A percentile compares a stretch with the other conserved stretches of the same genome.
Evolutionary conservation across 2,888 invertebrate species (phyloP).

Genomic region (Pomacea canaliculata): DNA sequence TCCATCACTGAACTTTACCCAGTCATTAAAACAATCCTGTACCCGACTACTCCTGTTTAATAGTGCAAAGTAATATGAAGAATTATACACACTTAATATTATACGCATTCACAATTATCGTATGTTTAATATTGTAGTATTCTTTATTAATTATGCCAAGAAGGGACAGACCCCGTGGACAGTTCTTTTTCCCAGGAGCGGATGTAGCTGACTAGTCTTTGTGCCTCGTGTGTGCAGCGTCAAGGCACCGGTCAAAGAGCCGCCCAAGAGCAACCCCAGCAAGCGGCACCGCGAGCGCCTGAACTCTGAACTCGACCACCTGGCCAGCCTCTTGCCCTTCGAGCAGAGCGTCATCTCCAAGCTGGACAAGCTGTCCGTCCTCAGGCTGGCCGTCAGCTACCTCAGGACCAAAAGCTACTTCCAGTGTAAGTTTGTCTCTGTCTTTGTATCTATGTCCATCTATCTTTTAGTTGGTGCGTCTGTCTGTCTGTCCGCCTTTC

Average conservation of each 20-base stretch:
- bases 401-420: constrained; percentile 98
- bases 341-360: constrained; percentile 98
- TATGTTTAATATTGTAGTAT: no score
- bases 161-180: no score
- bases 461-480: not conserved
- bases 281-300: constrained; percentile 97
- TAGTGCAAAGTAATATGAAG: no score
- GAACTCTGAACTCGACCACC: constrained; percentile 97
- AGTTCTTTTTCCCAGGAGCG: no score
- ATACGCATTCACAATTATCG: no score
- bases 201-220: no score
- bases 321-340: constrained; percentile 86
- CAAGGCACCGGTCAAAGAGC: constrained; percentile 80
- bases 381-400: constrained; percentile 97
- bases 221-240: constrained; percentile 77
- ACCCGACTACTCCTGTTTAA: no score
- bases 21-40: no score
- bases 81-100: no score
- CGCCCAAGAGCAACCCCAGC: constrained; percentile 84
- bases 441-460: not conserved
- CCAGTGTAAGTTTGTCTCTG: constrained; percentile 82
- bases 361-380: constrained; percentile 96
- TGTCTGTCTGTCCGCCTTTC: not conserved
- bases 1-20: no score
- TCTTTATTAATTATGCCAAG: no score